Evolutionary conservation across 23 tunicate species (phyloP).

Genomic region (Styela clava): DNA sequence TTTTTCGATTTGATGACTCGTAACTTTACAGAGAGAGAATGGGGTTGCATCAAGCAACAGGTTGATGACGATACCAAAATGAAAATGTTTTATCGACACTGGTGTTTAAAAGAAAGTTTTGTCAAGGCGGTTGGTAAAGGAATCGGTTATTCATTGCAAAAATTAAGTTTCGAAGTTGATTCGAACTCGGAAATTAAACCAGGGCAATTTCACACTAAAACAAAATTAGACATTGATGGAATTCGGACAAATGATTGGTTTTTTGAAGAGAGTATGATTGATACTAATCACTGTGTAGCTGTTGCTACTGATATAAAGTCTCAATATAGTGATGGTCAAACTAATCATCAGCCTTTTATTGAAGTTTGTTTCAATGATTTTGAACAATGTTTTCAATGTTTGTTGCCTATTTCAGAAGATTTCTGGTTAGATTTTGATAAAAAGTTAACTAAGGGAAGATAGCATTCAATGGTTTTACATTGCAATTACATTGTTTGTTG

Average conservation of each 20-base stretch:
- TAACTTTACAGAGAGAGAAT: slow-evolving; percentile 66
- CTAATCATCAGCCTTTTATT: not conserved
- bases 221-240: slow-evolving; percentile 24
- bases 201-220: slow-evolving; percentile 3
- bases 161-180: slow-evolving; percentile 40
- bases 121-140: slow-evolving; percentile 90
- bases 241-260: slow-evolving; percentile 36
- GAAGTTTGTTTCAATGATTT: slow-evolving; percentile 6
- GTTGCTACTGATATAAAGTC: slow-evolving; percentile 42
- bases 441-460: not conserved
- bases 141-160: slow-evolving; percentile 61
- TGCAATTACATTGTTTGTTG: too few relatives aligned
- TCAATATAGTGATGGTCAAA: not conserved
- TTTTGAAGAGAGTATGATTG: slow-evolving; percentile 74
- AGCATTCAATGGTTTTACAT: too few relatives aligned
- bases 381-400: not conserved
- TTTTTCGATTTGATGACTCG: slow-evolving; percentile 76
- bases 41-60: slow-evolving; percentile 36
- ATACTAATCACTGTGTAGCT: slow-evolving; percentile 61
- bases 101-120: slow-evolving; percentile 95
- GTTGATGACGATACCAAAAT: slow-evolving; percentile 30
- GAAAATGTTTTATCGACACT: slow-evolving; percentile 77
- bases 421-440: slow-evolving; percentile 13
- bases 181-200: slow-evolving; percentile 1
- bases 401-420: slow-evolving; percentile 9